These are phyloP conservation scores for Prosapia bicincta DNA, from an alignment of 2,888 invertebrate species.

Conservation along the genomic window DNA sequence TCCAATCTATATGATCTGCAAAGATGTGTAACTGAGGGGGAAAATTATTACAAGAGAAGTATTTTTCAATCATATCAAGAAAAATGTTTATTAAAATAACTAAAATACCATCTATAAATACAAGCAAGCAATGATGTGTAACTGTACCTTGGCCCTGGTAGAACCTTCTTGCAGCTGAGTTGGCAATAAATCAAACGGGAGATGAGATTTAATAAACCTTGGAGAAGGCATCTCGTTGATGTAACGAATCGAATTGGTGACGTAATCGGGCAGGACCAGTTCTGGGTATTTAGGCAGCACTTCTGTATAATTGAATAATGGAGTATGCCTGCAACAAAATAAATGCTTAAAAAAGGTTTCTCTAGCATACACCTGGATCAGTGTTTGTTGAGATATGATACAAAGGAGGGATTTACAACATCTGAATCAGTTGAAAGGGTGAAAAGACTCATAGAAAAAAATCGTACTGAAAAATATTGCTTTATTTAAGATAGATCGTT, in stretches of 20 bases:
- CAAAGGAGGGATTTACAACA: not conserved
- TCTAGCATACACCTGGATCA: too few species aligned
- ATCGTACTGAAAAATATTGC: too few species aligned
- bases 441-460: not conserved
- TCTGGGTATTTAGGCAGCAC: constrained; percentile 33
- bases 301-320: constrained; percentile 59
- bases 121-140: too few species aligned
- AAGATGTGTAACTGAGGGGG: too few species aligned
- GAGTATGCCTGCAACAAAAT: constrained; percentile 48
- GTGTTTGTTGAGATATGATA: too few species aligned
- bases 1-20: too few species aligned
- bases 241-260: constrained; percentile 70
- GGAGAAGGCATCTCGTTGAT: constrained; percentile 66
- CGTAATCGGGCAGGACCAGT: constrained; percentile 20
- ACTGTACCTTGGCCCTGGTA: constrained; percentile 65
- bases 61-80: too few species aligned
- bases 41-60: too few species aligned
- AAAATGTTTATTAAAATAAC: too few species aligned
- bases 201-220: constrained; percentile 70
- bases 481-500: too few species aligned
- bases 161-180: constrained; percentile 50
- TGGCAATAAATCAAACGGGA: constrained; percentile 70
- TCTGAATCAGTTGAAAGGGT: not conserved
- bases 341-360: too few species aligned
- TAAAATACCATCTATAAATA: too few species aligned